phyloP scores from a whole-genome alignment of 2,113 vertebrate genomes.

The Chauna torquata region DNA sequence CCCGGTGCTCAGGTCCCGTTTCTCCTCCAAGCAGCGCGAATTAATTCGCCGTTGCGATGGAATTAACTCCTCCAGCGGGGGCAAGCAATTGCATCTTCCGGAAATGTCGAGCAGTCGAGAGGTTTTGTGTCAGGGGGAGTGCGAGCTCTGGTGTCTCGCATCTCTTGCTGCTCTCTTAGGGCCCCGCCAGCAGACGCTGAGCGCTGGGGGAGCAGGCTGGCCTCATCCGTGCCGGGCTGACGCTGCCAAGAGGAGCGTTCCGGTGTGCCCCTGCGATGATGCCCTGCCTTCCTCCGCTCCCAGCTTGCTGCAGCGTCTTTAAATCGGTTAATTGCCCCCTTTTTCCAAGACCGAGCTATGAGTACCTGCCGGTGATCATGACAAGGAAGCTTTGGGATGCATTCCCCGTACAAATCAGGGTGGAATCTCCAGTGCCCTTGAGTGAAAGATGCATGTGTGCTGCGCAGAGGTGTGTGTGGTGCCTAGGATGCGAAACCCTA shows the following conservation, averaged over 20 bases:
- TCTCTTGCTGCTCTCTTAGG: background rate
- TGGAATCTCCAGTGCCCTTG: background rate
- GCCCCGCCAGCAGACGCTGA: too few relatives aligned
- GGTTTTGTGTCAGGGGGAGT: background rate
- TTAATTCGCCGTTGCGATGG: background rate
- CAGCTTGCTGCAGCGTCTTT: background rate
- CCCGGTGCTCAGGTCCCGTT: background rate
- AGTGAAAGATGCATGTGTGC: slow-evolving; percentile 38
- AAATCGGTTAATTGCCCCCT: background rate
- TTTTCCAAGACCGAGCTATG: background rate
- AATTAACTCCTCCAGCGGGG: background rate
- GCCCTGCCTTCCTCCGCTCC: background rate
- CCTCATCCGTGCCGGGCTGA: background rate
- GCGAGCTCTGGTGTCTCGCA: background rate
- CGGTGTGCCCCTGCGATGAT: background rate
- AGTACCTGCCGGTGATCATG: slow-evolving; percentile 71
- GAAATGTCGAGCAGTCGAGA: background rate
- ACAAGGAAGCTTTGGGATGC: slow-evolving; percentile 78
- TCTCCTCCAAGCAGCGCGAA: background rate
- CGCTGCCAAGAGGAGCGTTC: background rate
- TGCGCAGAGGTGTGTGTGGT: background rate
- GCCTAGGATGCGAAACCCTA: background rate
- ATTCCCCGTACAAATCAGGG: slow-evolving; percentile 39
- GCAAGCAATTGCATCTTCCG: background rate
- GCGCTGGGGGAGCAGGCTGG: background rate